These are phyloP conservation scores for Ciconia boyciana DNA, from an alignment of 2,113 vertebrate genomes.

Conservation along the genomic window DNA sequence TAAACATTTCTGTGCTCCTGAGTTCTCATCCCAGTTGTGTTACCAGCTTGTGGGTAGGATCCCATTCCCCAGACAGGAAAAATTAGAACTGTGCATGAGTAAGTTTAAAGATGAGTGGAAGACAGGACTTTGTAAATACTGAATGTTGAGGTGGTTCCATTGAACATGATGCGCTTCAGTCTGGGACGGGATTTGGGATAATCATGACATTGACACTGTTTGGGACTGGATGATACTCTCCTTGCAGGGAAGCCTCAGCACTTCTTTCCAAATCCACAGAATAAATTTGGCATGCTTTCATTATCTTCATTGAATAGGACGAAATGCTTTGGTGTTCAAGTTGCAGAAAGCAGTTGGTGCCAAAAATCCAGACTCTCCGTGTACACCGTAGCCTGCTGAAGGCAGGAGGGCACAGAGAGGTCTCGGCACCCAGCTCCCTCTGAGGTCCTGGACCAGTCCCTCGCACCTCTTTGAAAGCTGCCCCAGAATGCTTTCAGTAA, in stretches of 20 bases:
- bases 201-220: not conserved
- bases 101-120: not conserved
- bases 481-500: not conserved
- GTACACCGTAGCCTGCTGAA: not conserved
- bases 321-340: not conserved
- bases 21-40: not conserved
- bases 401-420: not conserved
- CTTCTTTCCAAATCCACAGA: not conserved
- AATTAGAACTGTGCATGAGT: not conserved
- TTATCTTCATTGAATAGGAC: not conserved
- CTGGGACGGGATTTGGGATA: not conserved
- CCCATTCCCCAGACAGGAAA: not conserved
- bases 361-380: not conserved
- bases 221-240: not conserved
- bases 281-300: not conserved
- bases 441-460: not conserved
- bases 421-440: not conserved
- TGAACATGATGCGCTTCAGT: accelerated
- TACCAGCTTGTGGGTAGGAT: not conserved
- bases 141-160: not conserved
- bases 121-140: not conserved
- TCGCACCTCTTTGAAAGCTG: not conserved
- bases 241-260: not conserved
- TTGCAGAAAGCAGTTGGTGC: not conserved
- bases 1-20: not conserved